Conservation (phyloP, 1,140 invertebrate genomes). For the Lithobius niger region DNA sequence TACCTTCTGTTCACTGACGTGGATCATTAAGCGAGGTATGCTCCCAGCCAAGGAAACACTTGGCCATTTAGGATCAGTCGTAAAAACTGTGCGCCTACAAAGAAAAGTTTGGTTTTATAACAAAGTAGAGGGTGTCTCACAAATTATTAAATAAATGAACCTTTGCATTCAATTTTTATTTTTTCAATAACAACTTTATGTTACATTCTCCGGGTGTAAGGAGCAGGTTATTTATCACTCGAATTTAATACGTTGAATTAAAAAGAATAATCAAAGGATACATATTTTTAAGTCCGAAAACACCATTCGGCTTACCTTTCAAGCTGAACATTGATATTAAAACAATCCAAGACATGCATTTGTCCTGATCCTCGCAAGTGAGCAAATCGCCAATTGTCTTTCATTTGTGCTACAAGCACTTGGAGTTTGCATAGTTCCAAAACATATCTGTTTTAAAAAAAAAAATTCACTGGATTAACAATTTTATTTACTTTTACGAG, state of each 20-base stretch:
- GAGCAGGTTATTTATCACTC: no score
- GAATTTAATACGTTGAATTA: no score
- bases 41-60: conserved; percentile 65
- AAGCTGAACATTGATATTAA: conserved; percentile 71
- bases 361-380: conserved; percentile 58
- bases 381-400: conserved; percentile 80
- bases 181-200: no score
- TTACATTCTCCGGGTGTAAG: no score
- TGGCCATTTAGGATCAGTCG: conserved; percentile 71
- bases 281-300: no score
- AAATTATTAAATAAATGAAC: no score
- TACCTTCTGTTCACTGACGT: conserved; percentile 79
- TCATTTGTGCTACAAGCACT: conserved; percentile 68
- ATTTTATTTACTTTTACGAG: no score
- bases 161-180: no score
- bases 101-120: neutral
- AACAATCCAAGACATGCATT: conserved; percentile 76
- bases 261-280: no score
- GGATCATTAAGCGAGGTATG: conserved; percentile 69
- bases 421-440: conserved; percentile 75
- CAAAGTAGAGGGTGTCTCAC: no score
- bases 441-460: conserved; percentile 55
- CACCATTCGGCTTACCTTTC: conserved; percentile 31
- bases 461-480: no score
- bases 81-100: conserved; percentile 54